Percentiles rank a stretch among this genome's conserved stretches.
Conservation (phyloP, 2,888 invertebrate genomes). For the Eustalomyia histrio region DNA sequence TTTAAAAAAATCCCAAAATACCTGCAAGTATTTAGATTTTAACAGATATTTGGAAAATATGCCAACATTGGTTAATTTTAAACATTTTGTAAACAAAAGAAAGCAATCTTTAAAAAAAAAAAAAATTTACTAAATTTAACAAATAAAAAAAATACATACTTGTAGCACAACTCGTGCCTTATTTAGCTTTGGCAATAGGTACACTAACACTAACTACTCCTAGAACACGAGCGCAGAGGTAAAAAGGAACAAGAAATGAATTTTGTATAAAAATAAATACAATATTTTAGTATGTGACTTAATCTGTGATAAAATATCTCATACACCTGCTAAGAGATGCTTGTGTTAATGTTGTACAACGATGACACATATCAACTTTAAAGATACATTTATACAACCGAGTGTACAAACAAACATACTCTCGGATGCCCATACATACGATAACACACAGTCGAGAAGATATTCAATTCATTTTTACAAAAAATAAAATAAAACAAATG, state of each 20-base stretch:
- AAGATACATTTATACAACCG: constrained; percentile 28
- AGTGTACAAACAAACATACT: neutral
- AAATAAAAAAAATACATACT: neutral
- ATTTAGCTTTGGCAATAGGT: neutral
- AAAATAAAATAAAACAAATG: neutral
- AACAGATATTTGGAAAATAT: too few relatives aligned
- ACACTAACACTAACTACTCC: too few relatives aligned
- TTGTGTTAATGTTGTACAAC: constrained; percentile 56
- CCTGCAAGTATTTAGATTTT: too few relatives aligned
- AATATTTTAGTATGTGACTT: constrained; percentile 56
- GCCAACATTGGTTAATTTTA: too few relatives aligned
- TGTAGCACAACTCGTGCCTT: too few relatives aligned
- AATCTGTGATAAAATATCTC: constrained; percentile 65
- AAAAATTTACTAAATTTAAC: neutral
- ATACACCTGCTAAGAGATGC: constrained; percentile 63
- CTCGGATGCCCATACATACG: too few relatives aligned
- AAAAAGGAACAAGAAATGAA: constrained; percentile 29
- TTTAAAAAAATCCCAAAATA: too few relatives aligned
- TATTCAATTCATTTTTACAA: neutral
- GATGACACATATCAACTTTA: constrained; percentile 65
- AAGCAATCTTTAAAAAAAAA: too few relatives aligned
- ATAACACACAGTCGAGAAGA: too few relatives aligned
- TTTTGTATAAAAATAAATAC: constrained; percentile 61
- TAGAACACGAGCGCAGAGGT: neutral
- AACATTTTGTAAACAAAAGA: too few relatives aligned